Evolutionary conservation across 2,797 vertebrate species (phyloP).

Genomic region (Hephaestus fuliginosus): DNA sequence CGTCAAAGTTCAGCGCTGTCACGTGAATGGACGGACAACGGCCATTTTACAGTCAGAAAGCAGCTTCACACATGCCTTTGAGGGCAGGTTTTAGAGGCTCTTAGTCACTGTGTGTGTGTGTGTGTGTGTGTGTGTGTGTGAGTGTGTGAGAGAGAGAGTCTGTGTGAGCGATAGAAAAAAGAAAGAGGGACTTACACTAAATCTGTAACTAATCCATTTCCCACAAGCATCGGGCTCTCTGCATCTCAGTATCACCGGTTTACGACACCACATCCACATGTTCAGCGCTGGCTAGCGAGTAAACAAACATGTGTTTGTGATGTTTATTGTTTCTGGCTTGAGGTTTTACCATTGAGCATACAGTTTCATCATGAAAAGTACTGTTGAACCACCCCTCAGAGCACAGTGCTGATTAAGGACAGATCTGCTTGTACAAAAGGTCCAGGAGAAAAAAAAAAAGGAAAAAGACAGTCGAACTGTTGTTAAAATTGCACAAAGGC

Average conservation of each 20-base stretch:
- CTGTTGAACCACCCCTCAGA: constrained; percentile 58
- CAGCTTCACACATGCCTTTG: constrained; percentile 57
- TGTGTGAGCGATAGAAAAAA: background rate
- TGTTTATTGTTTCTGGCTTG: constrained; percentile 80
- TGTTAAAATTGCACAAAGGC: constrained; percentile 51
- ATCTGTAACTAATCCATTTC: constrained; percentile 79
- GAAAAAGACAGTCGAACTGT: constrained; percentile 16
- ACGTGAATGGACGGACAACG: constrained; percentile 52
- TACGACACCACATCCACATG: constrained; percentile 73
- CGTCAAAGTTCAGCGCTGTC: constrained; percentile 55
- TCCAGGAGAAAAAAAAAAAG: constrained; percentile 19
- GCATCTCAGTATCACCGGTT: constrained; percentile 60
- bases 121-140: constrained; percentile 1
- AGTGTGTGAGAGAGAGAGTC: background rate
- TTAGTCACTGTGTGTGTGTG: constrained; percentile 17
- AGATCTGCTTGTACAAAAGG: constrained; percentile 68
- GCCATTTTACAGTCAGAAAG: constrained; percentile 63
- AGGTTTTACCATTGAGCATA: constrained; percentile 73
- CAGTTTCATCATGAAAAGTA: constrained; percentile 71
- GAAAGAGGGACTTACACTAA: constrained; percentile 46
- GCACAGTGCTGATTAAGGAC: constrained; percentile 72
- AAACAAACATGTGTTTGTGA: constrained; percentile 81
- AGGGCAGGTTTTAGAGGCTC: constrained; percentile 44
- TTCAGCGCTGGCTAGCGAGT: constrained; percentile 60
- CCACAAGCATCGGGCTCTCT: constrained; percentile 61